phyloP scores from a whole-genome alignment of 2,113 vertebrate genomes.

The Murina feae region DNA sequence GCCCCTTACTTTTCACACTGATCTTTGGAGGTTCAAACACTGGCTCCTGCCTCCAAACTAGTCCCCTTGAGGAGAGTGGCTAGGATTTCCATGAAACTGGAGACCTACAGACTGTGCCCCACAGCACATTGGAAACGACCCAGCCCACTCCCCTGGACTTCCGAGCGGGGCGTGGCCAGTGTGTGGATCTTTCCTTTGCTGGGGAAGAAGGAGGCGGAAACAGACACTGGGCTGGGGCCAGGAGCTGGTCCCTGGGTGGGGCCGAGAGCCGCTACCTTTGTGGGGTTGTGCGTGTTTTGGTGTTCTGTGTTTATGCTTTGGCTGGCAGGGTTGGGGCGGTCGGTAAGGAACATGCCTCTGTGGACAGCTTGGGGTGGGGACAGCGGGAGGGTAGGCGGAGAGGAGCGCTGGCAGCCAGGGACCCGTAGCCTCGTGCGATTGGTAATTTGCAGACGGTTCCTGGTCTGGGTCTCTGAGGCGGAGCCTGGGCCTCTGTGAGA shows the following conservation, averaged over 20 bases:
- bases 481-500: background rate
- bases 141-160: background rate
- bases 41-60: background rate
- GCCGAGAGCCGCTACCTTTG: background rate
- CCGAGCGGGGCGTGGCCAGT: background rate
- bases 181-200: background rate
- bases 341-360: background rate
- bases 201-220: background rate
- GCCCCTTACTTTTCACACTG: background rate
- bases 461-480: slow-evolving; percentile 32
- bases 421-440: background rate
- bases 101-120: background rate
- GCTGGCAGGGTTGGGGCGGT: background rate
- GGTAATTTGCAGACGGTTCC: slow-evolving; percentile 59
- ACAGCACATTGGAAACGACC: background rate
- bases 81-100: background rate
- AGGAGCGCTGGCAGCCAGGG: background rate
- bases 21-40: background rate
- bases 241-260: background rate
- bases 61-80: background rate
- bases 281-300: background rate
- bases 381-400: background rate
- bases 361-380: background rate
- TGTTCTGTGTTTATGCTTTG: background rate
- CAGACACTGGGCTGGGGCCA: background rate